Percentiles rank a stretch among this genome's conserved stretches.
Conservation (phyloP, 1,140 invertebrate species). For the Drosophila tristis region DNA sequence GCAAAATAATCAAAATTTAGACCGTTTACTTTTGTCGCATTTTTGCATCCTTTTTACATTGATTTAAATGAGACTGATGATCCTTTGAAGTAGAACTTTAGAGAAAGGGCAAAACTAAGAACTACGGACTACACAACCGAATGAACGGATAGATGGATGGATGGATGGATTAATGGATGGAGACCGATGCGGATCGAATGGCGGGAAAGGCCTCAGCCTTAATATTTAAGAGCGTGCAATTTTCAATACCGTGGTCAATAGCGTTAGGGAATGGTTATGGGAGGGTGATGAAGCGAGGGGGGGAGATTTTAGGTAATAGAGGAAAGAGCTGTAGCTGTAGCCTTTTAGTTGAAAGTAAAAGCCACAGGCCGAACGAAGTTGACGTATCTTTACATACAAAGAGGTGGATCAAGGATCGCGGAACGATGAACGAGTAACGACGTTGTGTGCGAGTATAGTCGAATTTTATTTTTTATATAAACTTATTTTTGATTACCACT, state of each 20-base stretch:
- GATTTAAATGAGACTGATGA: conserved; percentile 70
- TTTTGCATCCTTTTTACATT: conserved; percentile 49
- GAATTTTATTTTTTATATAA: conserved; percentile 57
- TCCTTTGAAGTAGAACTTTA: conserved; percentile 69
- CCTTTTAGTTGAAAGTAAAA: conserved; percentile 37
- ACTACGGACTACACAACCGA: conserved; percentile 28
- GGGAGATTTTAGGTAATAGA: neutral
- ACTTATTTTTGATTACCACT: conserved; percentile 42
- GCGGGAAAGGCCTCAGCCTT: neutral
- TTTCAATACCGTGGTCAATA: conserved; percentile 7
- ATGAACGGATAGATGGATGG: neutral
- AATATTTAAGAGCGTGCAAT: conserved; percentile 39
- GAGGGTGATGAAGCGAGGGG: neutral
- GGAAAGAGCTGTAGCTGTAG: conserved; percentile 14
- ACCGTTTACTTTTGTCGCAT: conserved; percentile 29
- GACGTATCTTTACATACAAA: conserved; percentile 22
- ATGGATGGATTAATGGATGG: neutral
- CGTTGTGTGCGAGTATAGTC: conserved; percentile 37
- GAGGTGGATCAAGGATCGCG: neutral
- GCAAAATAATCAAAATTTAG: conserved; percentile 70
- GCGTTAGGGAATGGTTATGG: neutral
- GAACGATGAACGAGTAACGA: no score
- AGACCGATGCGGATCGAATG: conserved; percentile 1
- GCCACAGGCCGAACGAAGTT: neutral
- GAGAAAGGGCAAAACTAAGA: conserved; percentile 21